Conservation (phyloP, 2,888 invertebrate genomes). For the Drosophila macrothrix region DNA sequence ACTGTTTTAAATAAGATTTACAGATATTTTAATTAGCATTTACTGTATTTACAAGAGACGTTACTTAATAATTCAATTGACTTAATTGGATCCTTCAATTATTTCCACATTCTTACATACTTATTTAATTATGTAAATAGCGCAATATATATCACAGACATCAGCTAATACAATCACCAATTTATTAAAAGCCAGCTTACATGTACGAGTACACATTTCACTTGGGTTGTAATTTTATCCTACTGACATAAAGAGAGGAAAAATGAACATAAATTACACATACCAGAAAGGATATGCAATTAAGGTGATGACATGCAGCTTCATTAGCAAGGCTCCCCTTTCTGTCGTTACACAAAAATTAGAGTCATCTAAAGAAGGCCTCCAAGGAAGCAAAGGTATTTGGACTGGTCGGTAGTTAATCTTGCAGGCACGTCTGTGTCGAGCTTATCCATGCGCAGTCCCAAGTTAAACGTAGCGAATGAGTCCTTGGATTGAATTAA, state of each 20-base stretch:
- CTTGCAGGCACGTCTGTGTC: constrained; percentile 2
- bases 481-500: constrained; percentile 36
- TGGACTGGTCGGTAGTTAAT: constrained; percentile 5
- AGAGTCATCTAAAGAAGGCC: background rate
- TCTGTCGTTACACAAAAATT: background rate
- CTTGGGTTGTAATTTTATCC: background rate
- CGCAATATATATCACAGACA: background rate
- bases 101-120: background rate
- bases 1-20: background rate
- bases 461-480: constrained; percentile 23
- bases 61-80: background rate
- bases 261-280: constrained; percentile 8
- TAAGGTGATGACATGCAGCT: constrained; percentile 21
- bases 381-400: background rate
- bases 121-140: background rate
- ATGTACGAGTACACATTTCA: background rate
- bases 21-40: background rate
- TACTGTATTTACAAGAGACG: background rate
- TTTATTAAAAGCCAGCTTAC: background rate
- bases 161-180: background rate
- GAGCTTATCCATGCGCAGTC: constrained; percentile 30
- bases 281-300: background rate
- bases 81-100: background rate
- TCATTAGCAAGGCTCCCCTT: constrained; percentile 15
- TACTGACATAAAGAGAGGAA: background rate